Evolutionary conservation across 1,140 invertebrate genomes (phyloP).

Genomic region (Drosophila subpulchrella): DNA sequence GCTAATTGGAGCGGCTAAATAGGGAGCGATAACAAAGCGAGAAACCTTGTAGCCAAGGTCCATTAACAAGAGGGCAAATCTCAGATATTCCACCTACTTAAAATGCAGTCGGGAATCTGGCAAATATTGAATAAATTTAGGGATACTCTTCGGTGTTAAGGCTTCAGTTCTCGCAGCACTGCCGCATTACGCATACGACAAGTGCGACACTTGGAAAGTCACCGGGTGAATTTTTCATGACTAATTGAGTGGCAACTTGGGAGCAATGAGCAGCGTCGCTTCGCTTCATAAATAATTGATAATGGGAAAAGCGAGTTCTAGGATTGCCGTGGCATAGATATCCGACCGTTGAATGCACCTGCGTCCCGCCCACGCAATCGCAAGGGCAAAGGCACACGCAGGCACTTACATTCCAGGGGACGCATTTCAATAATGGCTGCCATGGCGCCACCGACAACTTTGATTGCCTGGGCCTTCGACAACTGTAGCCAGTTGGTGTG

Average conservation of each 20-base stretch:
- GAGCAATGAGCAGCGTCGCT: conserved; percentile 59
- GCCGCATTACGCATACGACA: conserved; percentile 43
- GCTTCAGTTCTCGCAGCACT: too few relatives aligned
- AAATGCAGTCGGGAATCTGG: conserved; percentile 8
- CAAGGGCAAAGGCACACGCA: neutral
- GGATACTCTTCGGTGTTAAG: neutral
- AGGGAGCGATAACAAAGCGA: conserved; percentile 10
- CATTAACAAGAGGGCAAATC: conserved; percentile 13
- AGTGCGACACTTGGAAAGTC: conserved; percentile 51
- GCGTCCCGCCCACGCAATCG: conserved; percentile 6
- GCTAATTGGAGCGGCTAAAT: conserved; percentile 62
- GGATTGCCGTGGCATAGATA: conserved; percentile 6
- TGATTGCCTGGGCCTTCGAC: conserved; percentile 28
- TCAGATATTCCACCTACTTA: conserved; percentile 4
- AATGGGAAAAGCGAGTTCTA: conserved; percentile 43
- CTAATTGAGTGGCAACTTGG: conserved; percentile 80
- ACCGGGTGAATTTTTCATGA: conserved; percentile 70
- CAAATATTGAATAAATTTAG: conserved; percentile 34
- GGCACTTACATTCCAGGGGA: neutral
- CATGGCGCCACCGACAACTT: conserved; percentile 40
- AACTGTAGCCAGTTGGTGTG: neutral
- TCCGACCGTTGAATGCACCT: conserved; percentile 44
- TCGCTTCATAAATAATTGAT: conserved; percentile 77
- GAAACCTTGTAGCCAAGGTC: conserved; percentile 12
- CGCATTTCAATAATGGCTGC: conserved; percentile 47